Percentiles rank a stretch among this genome's conserved stretches.
These are phyloP conservation scores for Hippopotamus amphibius DNA, from an alignment of 2,113 vertebrate genomes.

Conservation along the genomic window DNA sequence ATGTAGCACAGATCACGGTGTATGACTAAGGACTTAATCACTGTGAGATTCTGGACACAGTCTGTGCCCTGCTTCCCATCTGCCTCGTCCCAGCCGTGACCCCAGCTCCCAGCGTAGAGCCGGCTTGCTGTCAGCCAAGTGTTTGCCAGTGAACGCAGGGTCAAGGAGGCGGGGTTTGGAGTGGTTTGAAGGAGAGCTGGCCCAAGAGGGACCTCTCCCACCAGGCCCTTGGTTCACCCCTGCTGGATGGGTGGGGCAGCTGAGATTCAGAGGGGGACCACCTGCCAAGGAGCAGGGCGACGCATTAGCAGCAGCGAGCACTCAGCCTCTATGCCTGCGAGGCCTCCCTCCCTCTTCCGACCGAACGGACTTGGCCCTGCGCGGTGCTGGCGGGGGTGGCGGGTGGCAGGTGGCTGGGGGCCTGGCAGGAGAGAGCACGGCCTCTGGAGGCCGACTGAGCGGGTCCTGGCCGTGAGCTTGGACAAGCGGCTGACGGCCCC, in stretches of 20 bases:
- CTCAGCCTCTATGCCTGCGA: accelerated
- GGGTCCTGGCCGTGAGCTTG: accelerated
- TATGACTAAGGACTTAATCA: accelerated
- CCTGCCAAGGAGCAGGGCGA: background rate
- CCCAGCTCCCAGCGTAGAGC: background rate
- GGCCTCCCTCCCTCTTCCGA: background rate
- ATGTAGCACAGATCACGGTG: accelerated
- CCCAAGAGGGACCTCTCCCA: too few species aligned
- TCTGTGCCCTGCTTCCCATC: accelerated
- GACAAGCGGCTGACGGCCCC: background rate
- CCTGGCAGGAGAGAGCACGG: background rate
- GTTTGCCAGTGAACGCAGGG: background rate
- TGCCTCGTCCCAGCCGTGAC: background rate
- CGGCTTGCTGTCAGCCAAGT: accelerated
- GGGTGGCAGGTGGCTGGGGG: accelerated
- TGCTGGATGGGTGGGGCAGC: background rate
- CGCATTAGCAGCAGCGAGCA: accelerated
- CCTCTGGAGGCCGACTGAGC: accelerated
- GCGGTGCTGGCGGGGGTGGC: accelerated
- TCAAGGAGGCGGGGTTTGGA: background rate
- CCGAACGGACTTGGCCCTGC: accelerated
- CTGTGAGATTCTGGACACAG: background rate
- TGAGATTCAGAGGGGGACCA: background rate
- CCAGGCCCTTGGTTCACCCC: background rate
- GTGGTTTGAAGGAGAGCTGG: background rate